Percentiles rank a stretch among this genome's conserved stretches.
Evolutionary conservation across 2,113 vertebrate species (phyloP).

Genomic region (Puntigrus tetrazona): DNA sequence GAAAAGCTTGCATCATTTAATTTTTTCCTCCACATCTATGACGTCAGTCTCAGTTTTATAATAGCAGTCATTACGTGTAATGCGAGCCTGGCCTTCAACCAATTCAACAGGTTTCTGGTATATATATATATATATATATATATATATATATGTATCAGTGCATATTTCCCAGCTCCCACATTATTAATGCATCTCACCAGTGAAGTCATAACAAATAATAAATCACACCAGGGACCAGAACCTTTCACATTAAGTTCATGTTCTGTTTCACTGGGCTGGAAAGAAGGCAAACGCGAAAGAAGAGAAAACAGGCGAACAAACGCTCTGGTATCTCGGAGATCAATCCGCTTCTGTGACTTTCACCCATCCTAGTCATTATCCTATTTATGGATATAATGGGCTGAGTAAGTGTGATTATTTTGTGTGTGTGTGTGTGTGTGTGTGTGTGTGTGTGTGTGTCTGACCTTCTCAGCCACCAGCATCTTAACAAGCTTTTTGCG

Average conservation of each 20-base stretch:
- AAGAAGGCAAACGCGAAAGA: constrained; percentile 19
- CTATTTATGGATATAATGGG: constrained; percentile 62
- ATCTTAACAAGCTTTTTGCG: constrained; percentile 10
- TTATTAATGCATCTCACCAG: constrained; percentile 51
- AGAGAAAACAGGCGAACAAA: constrained; percentile 13
- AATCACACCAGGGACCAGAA: constrained; percentile 48
- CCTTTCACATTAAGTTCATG: constrained; percentile 59
- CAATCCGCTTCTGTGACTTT: constrained; percentile 56
- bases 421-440: constrained; percentile 26
- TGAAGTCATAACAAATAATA: constrained; percentile 58
- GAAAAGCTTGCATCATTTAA: background rate
- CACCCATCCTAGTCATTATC: constrained; percentile 58
- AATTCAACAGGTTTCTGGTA: background rate
- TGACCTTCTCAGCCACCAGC: background rate
- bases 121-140: too few species aligned
- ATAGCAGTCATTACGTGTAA: background rate
- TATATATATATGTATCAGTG: too few species aligned
- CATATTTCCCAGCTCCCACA: constrained; percentile 40
- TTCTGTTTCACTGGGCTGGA: constrained; percentile 57
- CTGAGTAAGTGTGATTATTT: constrained; percentile 33
- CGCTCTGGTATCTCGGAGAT: constrained; percentile 40
- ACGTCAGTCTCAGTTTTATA: background rate
- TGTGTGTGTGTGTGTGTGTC: constrained; percentile 28
- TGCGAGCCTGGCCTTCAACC: background rate
- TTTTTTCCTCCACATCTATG: background rate